phyloP scores from a whole-genome alignment of 1,140 invertebrate species.

The Diorhabda sublineata region DNA sequence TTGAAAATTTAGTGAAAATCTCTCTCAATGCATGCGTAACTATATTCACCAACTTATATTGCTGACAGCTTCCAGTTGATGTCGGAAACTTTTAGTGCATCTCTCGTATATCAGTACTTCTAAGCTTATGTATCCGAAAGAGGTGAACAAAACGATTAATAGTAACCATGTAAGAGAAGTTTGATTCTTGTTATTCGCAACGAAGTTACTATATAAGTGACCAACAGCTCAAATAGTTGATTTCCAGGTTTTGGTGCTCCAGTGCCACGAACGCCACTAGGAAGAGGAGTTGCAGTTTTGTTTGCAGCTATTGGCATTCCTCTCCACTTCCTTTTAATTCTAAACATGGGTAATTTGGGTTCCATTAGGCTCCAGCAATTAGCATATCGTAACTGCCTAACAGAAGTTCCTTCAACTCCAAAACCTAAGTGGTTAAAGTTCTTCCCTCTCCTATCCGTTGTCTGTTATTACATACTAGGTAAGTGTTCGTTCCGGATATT shows the following conservation, averaged over 20 bases:
- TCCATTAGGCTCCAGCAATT: slow-evolving; percentile 52
- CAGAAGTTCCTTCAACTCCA: slow-evolving; percentile 31
- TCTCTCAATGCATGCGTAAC: too few species aligned
- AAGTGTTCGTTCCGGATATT: not conserved
- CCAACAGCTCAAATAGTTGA: not conserved
- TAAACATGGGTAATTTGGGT: slow-evolving; percentile 58
- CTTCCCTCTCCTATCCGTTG: slow-evolving; percentile 47
- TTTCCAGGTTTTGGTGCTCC: slow-evolving; percentile 58
- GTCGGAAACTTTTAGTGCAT: too few species aligned
- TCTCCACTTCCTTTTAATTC: slow-evolving; percentile 57
- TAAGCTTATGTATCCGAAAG: too few species aligned
- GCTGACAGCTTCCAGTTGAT: too few species aligned
- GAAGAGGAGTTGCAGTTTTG: slow-evolving; percentile 55
- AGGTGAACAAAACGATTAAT: too few species aligned
- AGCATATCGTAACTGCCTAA: slow-evolving; percentile 36
- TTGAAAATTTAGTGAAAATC: too few species aligned
- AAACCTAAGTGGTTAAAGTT: slow-evolving; percentile 47
- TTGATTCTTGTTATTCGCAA: too few species aligned
- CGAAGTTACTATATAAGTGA: too few species aligned
- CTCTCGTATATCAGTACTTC: too few species aligned
- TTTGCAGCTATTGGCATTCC: slow-evolving; percentile 60
- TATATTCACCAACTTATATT: too few species aligned
- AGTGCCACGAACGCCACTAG: slow-evolving; percentile 55
- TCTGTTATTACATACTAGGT: slow-evolving; percentile 54
- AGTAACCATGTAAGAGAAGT: too few species aligned